phyloP scores from a whole-genome alignment of 2,797 vertebrate species.

The Odontamblyopus rebecca region DNA sequence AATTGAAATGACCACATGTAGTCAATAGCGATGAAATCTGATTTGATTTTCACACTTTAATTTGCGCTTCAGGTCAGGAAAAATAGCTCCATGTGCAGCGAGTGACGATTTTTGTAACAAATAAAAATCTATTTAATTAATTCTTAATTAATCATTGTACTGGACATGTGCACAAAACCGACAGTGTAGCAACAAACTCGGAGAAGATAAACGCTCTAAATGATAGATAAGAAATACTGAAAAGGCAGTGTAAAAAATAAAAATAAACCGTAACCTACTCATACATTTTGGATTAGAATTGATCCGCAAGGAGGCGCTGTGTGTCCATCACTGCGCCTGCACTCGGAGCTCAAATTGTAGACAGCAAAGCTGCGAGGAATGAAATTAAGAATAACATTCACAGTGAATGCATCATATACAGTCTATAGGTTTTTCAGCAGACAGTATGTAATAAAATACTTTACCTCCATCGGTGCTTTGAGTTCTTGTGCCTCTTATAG shows the following conservation, averaged over 20 bases:
- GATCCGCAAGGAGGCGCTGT: constrained; percentile 79
- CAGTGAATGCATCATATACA: neutral
- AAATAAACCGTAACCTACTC: neutral
- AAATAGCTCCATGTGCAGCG: neutral
- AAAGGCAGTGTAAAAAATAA: neutral
- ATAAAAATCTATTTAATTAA: neutral
- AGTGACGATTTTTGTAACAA: neutral
- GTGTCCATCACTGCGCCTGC: constrained; percentile 41
- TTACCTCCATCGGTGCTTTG: neutral
- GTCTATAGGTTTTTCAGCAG: neutral
- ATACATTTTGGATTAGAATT: neutral
- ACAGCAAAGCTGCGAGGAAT: constrained; percentile 9
- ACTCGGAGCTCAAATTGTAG: constrained; percentile 16
- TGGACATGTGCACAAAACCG: neutral
- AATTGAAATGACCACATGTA: constrained; percentile 23
- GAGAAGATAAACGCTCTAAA: neutral
- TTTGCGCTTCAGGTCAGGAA: neutral
- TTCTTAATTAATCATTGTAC: neutral
- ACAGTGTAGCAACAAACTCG: neutral
- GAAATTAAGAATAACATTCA: neutral
- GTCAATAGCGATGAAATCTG: neutral
- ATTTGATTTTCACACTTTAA: neutral
- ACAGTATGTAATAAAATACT: neutral
- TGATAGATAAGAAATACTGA: neutral
- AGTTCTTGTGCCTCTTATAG: neutral